Evolutionary conservation across 1,140 invertebrate species (phyloP).

Genomic region (Chironomus striatipennis): DNA sequence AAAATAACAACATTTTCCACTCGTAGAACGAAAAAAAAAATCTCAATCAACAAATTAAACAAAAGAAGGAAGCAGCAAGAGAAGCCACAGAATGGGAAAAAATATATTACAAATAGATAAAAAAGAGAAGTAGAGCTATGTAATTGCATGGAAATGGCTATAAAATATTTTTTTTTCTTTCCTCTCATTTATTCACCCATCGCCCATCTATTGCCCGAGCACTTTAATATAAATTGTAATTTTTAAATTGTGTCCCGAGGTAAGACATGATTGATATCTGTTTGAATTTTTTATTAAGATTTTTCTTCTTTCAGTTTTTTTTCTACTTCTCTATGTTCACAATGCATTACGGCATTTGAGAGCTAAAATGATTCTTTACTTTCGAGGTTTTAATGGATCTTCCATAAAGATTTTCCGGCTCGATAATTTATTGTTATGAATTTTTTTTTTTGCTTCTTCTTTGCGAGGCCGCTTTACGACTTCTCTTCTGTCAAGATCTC

Average conservation of each 20-base stretch:
- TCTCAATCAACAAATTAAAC: slow-evolving; percentile 23
- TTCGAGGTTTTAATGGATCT: background rate
- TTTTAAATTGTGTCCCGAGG: slow-evolving; percentile 22
- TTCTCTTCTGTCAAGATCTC: background rate
- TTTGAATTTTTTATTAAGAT: slow-evolving; percentile 20
- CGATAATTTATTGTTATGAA: slow-evolving; percentile 20
- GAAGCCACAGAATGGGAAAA: background rate
- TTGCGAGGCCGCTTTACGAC: background rate
- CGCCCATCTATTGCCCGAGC: background rate
- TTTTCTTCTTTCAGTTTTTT: background rate
- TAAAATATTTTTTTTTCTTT: slow-evolving; percentile 9
- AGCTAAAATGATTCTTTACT: slow-evolving; percentile 6
- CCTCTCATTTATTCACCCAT: background rate
- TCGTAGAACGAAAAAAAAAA: background rate
- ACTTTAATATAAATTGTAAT: slow-evolving; percentile 22
- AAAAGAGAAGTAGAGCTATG: background rate
- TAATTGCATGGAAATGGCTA: slow-evolving; percentile 21
- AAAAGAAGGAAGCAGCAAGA: background rate
- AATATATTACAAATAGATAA: slow-evolving; percentile 22
- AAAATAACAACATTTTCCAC: background rate
- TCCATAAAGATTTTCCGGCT: slow-evolving; percentile 23
- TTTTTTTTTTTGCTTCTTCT: background rate
- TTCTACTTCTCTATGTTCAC: background rate
- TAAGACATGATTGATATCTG: slow-evolving; percentile 23
- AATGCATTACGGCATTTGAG: background rate